A percentile compares a stretch with the other conserved stretches of the same genome.
These are phyloP conservation scores for Drosophila bocqueti DNA, from an alignment of 1,140 invertebrate species.

Conservation along the genomic window DNA sequence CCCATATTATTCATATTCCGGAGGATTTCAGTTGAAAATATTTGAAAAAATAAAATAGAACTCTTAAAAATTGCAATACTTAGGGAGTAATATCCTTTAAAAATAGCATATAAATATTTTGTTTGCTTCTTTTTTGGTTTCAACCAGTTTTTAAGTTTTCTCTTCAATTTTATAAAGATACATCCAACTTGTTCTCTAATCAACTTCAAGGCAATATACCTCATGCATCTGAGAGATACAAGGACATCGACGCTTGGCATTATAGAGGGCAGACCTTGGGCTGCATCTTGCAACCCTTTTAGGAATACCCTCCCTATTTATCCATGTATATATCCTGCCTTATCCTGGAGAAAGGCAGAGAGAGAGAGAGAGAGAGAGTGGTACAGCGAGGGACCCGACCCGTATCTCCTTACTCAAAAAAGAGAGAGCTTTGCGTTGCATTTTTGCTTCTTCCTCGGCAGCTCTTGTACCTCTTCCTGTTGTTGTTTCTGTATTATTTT, in stretches of 20 bases:
- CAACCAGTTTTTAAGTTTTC: not conserved
- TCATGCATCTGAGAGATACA: slow-evolving; percentile 2
- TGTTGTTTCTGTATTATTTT: slow-evolving; percentile 38
- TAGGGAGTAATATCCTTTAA: not conserved
- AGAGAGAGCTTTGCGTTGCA: slow-evolving; percentile 45
- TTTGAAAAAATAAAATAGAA: not conserved
- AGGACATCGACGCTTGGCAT: slow-evolving; percentile 45
- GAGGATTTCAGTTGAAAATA: not conserved
- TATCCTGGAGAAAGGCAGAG: slow-evolving; percentile 5
- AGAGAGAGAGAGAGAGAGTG: not conserved
- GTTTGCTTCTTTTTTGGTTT: too few relatives aligned
- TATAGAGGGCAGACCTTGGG: slow-evolving; percentile 45
- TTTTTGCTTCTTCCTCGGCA: slow-evolving; percentile 42
- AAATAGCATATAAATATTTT: not conserved
- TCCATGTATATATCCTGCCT: slow-evolving; percentile 26
- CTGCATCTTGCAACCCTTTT: slow-evolving; percentile 48
- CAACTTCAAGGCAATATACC: slow-evolving; percentile 6
- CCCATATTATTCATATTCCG: too few relatives aligned
- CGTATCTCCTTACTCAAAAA: slow-evolving; percentile 54
- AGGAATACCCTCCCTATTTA: slow-evolving; percentile 16
- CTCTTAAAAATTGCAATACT: not conserved
- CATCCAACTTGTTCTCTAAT: not conserved
- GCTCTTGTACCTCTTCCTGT: slow-evolving; percentile 59
- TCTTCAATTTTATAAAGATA: not conserved
- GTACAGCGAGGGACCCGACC: slow-evolving; percentile 16